Percentiles rank a stretch among this genome's conserved stretches.
Evolutionary conservation across 2,888 invertebrate species (phyloP).

Genomic region (Aromia moschata): DNA sequence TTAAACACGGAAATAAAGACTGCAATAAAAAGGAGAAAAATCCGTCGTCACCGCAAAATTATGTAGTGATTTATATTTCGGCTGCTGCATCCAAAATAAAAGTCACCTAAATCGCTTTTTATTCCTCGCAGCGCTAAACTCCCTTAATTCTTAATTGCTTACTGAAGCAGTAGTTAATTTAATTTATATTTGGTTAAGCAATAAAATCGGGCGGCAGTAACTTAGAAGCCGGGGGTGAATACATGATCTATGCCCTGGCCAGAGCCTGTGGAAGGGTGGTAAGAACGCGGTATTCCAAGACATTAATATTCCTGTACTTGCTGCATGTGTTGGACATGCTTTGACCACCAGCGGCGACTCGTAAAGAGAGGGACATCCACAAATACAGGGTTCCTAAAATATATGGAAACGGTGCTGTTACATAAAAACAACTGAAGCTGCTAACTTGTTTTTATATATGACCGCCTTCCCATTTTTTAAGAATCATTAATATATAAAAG

Average conservation of each 20-base stretch:
- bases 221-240: constrained; percentile 54
- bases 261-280: constrained; percentile 60
- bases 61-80: constrained; percentile 51
- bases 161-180: constrained; percentile 65
- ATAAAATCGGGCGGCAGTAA: constrained; percentile 61
- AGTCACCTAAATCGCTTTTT: constrained; percentile 62
- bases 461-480: too few species aligned
- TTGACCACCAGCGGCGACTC: constrained; percentile 53
- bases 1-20: constrained; percentile 37
- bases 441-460: too few species aligned
- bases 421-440: too few species aligned
- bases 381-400: too few species aligned
- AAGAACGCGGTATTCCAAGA: constrained; percentile 62
- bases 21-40: constrained; percentile 39
- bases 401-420: too few species aligned
- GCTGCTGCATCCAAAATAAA: constrained; percentile 57
- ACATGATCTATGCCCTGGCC: constrained; percentile 62
- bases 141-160: constrained; percentile 64
- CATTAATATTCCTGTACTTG: constrained; percentile 63
- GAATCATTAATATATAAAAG: too few species aligned
- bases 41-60: constrained; percentile 45
- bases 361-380: too few species aligned
- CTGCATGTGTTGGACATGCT: constrained; percentile 58
- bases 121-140: constrained; percentile 59
- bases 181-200: constrained; percentile 64